Conservation (phyloP, 2,113 vertebrate species). For the Arizona elegans region DNA sequence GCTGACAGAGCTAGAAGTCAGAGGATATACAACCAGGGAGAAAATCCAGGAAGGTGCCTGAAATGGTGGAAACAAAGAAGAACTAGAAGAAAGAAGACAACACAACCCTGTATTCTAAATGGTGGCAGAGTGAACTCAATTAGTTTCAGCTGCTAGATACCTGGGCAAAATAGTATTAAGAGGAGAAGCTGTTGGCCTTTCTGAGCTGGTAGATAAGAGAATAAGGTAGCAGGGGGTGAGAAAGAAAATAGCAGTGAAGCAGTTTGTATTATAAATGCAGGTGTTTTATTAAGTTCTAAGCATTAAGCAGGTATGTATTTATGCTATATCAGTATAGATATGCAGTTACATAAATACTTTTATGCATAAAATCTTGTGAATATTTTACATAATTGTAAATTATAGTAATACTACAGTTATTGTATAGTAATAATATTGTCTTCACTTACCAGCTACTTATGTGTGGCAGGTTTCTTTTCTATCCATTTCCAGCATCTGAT, state of each 20-base stretch:
- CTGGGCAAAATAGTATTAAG: neutral
- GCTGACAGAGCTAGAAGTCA: neutral
- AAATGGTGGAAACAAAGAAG: neutral
- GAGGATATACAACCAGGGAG: neutral
- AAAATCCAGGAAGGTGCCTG: neutral
- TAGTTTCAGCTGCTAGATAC: neutral
- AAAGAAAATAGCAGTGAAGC: neutral
- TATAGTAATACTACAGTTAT: neutral
- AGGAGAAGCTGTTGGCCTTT: neutral
- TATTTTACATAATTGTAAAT: neutral
- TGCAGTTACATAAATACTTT: neutral
- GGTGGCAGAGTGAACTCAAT: neutral
- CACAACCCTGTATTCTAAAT: neutral
- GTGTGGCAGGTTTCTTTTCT: neutral
- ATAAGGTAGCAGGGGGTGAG: neutral
- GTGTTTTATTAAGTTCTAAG: neutral
- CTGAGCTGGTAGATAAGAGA: neutral
- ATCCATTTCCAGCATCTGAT: neutral
- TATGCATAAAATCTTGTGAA: neutral
- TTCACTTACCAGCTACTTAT: neutral
- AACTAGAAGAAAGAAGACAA: neutral
- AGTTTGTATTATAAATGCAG: neutral
- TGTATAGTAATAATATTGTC: neutral
- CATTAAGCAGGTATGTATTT: neutral
- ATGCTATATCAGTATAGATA: neutral